Evolutionary conservation across 2,797 vertebrate species (phyloP).

Genomic region (Onychomys torridus): DNA sequence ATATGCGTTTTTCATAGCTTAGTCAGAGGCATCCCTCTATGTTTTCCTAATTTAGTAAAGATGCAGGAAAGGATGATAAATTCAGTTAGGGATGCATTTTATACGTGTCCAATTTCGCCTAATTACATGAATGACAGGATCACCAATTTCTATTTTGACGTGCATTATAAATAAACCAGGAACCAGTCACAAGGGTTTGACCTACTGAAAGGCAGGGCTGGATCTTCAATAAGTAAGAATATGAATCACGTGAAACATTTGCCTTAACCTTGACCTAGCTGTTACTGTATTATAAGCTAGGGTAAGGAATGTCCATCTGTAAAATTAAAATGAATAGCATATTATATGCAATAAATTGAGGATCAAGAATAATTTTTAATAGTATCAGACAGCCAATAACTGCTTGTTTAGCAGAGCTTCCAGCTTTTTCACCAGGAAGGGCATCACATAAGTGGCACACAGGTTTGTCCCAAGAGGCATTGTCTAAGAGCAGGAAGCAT

Average conservation of each 20-base stretch:
- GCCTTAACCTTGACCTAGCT: neutral
- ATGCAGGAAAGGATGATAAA: neutral
- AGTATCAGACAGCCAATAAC: neutral
- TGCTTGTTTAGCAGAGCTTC: neutral
- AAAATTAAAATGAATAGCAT: neutral
- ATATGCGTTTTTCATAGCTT: neutral
- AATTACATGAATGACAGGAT: conserved; percentile 30
- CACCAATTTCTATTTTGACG: neutral
- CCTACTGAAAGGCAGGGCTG: neutral
- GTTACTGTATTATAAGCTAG: neutral
- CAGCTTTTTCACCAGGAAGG: neutral
- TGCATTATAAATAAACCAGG: conserved; percentile 52
- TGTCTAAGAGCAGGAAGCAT: neutral
- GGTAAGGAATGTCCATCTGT: neutral
- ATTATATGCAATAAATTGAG: neutral
- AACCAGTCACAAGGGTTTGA: neutral
- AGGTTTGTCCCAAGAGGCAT: neutral
- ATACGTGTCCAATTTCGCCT: neutral
- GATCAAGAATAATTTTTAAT: neutral
- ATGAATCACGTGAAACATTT: neutral
- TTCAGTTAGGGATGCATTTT: conserved; percentile 39
- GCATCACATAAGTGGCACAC: neutral
- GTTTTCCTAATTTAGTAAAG: conserved; percentile 20
- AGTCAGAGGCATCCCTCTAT: neutral
- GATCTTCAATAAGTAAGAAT: neutral